Conservation (phyloP, 2,797 vertebrate species). For the Myripristis jacobus region DNA sequence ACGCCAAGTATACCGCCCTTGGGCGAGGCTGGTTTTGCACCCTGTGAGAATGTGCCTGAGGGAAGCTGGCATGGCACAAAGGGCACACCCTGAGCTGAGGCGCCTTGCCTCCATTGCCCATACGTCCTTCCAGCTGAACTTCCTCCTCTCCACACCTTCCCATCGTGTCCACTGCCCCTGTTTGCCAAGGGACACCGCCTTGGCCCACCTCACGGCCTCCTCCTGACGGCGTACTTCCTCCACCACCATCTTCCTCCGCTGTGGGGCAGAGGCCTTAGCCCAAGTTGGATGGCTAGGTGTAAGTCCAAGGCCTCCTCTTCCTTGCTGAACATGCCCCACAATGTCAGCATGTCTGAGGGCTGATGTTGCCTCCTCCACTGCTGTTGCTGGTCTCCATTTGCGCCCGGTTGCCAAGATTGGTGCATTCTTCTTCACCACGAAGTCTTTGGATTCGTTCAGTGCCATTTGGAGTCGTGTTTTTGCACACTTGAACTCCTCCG, state of each 20-base stretch:
- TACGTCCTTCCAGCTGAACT: neutral
- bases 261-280: neutral
- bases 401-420: no score
- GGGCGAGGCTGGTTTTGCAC: no score
- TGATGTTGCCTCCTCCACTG: no score
- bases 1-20: neutral
- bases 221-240: neutral
- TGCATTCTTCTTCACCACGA: no score
- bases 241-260: constrained; percentile 1
- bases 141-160: neutral
- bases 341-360: no score
- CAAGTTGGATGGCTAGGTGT: no score
- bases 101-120: neutral
- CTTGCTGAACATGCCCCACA: neutral
- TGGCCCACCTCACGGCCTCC: neutral
- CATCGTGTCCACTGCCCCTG: neutral
- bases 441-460: neutral
- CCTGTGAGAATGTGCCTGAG: neutral
- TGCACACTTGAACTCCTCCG: neutral
- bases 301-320: neutral
- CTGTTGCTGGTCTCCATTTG: no score
- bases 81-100: neutral
- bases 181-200: constrained; percentile 6
- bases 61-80: no score
- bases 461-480: neutral